Evolutionary conservation across 2,888 invertebrate genomes (phyloP).

Genomic region (Papilio protenor): DNA sequence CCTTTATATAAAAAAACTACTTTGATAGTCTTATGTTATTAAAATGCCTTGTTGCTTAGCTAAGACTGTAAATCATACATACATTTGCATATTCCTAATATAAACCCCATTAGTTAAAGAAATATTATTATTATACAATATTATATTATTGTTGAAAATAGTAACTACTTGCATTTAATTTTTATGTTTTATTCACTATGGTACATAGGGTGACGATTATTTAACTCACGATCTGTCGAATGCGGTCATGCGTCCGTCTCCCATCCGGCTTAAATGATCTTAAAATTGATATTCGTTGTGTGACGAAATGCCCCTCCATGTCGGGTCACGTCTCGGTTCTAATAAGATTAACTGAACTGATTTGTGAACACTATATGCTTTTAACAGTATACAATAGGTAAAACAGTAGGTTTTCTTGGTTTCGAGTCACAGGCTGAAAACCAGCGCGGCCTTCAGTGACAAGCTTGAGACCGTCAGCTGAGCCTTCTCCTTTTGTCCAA

Average conservation of each 20-base stretch:
- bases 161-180: not conserved
- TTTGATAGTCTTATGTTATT: too few relatives aligned
- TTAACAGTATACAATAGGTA: conserved; percentile 1
- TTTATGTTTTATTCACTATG: not conserved
- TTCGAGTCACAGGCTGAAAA: not conserved
- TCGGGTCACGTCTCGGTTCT: conserved; percentile 18
- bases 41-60: too few relatives aligned
- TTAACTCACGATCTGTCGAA: conserved; percentile 10
- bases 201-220: not conserved
- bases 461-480: too few relatives aligned
- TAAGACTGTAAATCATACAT: too few relatives aligned
- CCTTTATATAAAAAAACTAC: too few relatives aligned
- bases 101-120: too few relatives aligned
- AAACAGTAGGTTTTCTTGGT: not conserved
- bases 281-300: conserved; percentile 22
- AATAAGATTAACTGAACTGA: conserved; percentile 14
- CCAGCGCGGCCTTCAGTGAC: too few relatives aligned
- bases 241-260: conserved; percentile 11
- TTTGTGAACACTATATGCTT: conserved; percentile 2
- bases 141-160: not conserved
- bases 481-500: too few relatives aligned
- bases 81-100: too few relatives aligned
- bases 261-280: conserved; percentile 23
- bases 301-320: conserved; percentile 23
- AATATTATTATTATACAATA: too few relatives aligned